Evolutionary conservation across 1,140 invertebrate genomes (phyloP).

Genomic region (Trachymyrmex septentrionalis): DNA sequence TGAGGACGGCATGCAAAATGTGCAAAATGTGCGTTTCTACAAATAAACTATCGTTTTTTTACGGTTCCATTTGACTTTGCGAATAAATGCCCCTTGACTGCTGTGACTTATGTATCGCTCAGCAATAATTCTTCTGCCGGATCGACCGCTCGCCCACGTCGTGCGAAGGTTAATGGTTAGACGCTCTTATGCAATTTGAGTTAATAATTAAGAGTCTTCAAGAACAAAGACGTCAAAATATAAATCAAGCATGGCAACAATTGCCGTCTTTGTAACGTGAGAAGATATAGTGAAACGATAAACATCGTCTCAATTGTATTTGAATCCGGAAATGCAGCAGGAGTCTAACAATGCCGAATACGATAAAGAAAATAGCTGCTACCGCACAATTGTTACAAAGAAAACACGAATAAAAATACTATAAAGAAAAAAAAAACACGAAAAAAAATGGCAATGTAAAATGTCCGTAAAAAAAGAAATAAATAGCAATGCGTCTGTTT

Average conservation of each 20-base stretch:
- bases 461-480: background rate
- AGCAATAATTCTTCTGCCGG: constrained; percentile 28
- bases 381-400: background rate
- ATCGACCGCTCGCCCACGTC: background rate
- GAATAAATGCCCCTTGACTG: constrained; percentile 52
- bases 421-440: background rate
- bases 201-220: constrained; percentile 1
- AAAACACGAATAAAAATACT: background rate
- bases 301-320: background rate
- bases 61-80: constrained; percentile 44
- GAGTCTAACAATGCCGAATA: background rate
- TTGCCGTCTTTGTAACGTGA: constrained; percentile 1
- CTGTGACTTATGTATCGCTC: constrained; percentile 46
- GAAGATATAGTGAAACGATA: background rate
- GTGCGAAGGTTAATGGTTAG: constrained; percentile 7
- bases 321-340: background rate
- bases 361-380: background rate
- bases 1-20: constrained; percentile 29
- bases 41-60: constrained; percentile 62
- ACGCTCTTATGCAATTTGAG: background rate
- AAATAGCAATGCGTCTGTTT: background rate
- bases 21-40: constrained; percentile 46
- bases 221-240: background rate
- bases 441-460: background rate
- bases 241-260: constrained; percentile 27